Percentiles rank a stretch among this genome's conserved stretches.
These are phyloP conservation scores for Aphodius granarius DNA, from an alignment of 2,888 invertebrate genomes.

Conservation along the genomic window DNA sequence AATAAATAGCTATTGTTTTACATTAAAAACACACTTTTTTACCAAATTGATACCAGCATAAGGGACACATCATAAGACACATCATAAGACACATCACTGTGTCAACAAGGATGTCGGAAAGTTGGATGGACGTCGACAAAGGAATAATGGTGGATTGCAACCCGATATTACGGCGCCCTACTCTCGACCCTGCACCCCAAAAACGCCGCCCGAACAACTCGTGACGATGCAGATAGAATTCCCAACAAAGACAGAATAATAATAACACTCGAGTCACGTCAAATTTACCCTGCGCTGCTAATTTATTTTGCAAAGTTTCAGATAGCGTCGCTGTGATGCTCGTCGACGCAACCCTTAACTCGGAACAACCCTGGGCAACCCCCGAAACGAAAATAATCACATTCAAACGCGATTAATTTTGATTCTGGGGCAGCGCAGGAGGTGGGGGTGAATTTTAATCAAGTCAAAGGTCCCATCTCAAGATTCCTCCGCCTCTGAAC, in stretches of 20 bases:
- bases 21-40: too few relatives aligned
- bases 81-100: too few relatives aligned
- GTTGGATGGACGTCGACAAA: too few relatives aligned
- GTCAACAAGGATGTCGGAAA: too few relatives aligned
- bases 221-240: conserved; percentile 18
- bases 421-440: conserved; percentile 34
- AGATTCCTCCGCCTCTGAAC: neutral
- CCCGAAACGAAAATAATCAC: conserved; percentile 33
- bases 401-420: conserved; percentile 39
- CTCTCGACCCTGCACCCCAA: neutral
- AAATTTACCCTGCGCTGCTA: conserved; percentile 17
- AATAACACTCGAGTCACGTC: conserved; percentile 1
- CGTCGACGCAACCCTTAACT: neutral
- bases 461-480: conserved; percentile 25
- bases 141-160: neutral
- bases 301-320: conserved; percentile 20
- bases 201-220: neutral
- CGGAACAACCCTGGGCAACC: neutral
- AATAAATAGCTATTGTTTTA: too few relatives aligned
- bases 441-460: conserved; percentile 36
- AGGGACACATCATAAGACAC: too few relatives aligned
- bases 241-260: conserved; percentile 21
- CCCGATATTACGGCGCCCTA: neutral
- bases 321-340: neutral
- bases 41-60: too few relatives aligned